Evolutionary conservation across 2,113 vertebrate genomes (phyloP).

Genomic region (Sinocyclocheilus anophthalmus): DNA sequence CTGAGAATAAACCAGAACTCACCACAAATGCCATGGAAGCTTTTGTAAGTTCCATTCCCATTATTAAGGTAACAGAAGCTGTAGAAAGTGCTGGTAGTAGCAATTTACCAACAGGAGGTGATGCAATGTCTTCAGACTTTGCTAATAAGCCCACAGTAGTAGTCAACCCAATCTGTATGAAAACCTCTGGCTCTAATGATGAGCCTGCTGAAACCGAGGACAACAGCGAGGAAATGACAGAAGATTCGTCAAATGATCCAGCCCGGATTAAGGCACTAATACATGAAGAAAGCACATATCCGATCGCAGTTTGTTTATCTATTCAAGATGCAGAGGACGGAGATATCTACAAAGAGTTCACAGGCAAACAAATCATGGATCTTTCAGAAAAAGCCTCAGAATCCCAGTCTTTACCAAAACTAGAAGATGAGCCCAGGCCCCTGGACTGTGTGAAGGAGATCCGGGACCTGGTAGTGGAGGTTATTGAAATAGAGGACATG

Average conservation of each 20-base stretch:
- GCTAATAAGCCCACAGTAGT: neutral
- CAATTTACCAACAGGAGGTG: neutral
- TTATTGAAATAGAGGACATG: slow-evolving; percentile 69
- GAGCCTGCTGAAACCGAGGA: slow-evolving; percentile 53
- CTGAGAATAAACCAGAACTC: neutral
- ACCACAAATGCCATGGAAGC: neutral
- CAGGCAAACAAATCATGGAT: neutral
- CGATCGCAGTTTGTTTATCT: neutral
- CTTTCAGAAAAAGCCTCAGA: neutral
- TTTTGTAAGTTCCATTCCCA: neutral
- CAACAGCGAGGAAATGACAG: neutral
- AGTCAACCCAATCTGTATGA: neutral
- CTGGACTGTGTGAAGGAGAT: slow-evolving; percentile 69
- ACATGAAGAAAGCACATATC: neutral
- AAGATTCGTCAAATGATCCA: neutral
- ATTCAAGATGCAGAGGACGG: neutral
- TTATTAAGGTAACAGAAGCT: neutral
- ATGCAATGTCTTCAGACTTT: slow-evolving; percentile 13
- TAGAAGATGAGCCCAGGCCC: slow-evolving; percentile 31
- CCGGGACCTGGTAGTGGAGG: slow-evolving; percentile 70
- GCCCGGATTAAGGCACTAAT: neutral
- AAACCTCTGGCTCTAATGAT: neutral
- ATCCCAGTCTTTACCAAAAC: slow-evolving; percentile 14
- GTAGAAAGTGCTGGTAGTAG: neutral
- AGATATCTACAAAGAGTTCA: neutral